phyloP scores from a whole-genome alignment of 2,797 vertebrate genomes.

The Enoplosus armatus region DNA sequence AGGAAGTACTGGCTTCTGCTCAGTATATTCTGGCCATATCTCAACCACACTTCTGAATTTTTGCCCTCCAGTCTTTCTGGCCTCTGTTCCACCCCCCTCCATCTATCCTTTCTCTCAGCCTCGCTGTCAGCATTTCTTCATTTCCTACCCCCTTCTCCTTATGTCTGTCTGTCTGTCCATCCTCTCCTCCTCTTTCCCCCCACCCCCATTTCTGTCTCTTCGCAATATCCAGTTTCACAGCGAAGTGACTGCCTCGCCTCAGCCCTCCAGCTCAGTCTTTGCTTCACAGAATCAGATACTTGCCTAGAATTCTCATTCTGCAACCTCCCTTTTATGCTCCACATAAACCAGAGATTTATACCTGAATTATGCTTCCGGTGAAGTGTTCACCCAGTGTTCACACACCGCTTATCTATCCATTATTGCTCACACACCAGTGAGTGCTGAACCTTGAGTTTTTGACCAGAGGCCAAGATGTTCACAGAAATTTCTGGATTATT shows the following conservation, averaged over 20 bases:
- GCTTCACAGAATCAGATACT: conserved; percentile 63
- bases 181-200: neutral
- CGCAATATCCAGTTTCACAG: conserved; percentile 40
- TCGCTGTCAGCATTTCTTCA: conserved; percentile 54
- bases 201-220: conserved; percentile 14
- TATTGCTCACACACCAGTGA: conserved; percentile 44
- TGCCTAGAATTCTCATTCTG: conserved; percentile 41
- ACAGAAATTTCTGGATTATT: conserved; percentile 38
- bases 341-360: conserved; percentile 68
- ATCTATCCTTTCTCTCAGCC: conserved; percentile 40
- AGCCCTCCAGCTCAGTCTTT: conserved; percentile 63
- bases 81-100: conserved; percentile 4
- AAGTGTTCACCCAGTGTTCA: conserved; percentile 45
- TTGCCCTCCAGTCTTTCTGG: conserved; percentile 49
- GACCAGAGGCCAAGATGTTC: conserved; percentile 24
- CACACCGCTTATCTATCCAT: conserved; percentile 61
- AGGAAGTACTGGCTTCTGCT: conserved; percentile 47
- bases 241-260: conserved; percentile 12
- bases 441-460: conserved; percentile 22
- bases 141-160: conserved; percentile 12
- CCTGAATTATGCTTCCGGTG: conserved; percentile 56
- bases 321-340: conserved; percentile 45
- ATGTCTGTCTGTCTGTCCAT: conserved; percentile 15
- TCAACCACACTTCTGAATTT: conserved; percentile 49
- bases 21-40: conserved; percentile 50